These are phyloP conservation scores for Oreochromis niloticus DNA, from an alignment of 2,113 vertebrate genomes.

Conservation along the genomic window DNA sequence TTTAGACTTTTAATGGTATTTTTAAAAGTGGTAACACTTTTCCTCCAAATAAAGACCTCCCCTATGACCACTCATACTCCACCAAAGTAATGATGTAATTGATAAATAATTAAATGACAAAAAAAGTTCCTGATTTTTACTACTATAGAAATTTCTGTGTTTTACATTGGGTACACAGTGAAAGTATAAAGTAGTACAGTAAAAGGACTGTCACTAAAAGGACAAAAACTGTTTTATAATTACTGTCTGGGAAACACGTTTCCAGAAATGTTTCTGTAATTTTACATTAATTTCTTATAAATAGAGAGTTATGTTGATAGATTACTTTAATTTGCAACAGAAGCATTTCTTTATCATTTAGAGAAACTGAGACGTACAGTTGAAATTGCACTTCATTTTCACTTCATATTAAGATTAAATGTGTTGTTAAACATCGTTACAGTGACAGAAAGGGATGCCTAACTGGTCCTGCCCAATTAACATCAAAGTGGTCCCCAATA, in stretches of 20 bases:
- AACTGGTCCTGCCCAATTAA: neutral
- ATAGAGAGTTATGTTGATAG: neutral
- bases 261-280: neutral
- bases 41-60: neutral
- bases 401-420: neutral
- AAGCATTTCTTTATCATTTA: neutral
- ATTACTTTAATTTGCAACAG: neutral
- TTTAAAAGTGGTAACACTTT: neutral
- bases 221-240: neutral
- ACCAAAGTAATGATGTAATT: neutral
- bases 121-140: neutral
- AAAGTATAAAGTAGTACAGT: neutral
- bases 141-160: neutral
- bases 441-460: neutral
- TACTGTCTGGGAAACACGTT: neutral
- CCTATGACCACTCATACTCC: neutral
- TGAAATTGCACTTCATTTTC: neutral
- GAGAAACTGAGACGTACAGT: neutral
- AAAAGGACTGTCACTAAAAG: neutral
- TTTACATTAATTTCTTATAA: neutral
- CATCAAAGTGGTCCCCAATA: neutral
- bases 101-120: neutral
- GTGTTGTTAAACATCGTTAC: neutral
- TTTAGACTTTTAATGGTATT: neutral
- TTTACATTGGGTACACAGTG: neutral